Evolutionary conservation across 1,140 invertebrate species (phyloP).

Genomic region (Acromyrmex echinatior): DNA sequence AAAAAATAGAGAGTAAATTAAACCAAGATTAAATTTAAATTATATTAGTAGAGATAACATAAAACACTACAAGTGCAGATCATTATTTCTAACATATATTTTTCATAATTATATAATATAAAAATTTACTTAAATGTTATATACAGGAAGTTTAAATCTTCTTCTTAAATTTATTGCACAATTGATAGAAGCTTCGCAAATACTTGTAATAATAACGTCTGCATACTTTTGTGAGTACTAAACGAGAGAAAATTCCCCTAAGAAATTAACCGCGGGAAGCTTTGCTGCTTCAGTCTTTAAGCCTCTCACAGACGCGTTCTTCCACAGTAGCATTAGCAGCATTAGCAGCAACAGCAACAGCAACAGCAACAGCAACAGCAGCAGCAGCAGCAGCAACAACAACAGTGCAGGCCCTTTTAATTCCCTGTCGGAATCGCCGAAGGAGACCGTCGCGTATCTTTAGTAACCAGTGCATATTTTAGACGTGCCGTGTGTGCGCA

Average conservation of each 20-base stretch:
- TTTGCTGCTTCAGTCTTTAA: conserved; percentile 39
- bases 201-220: not conserved
- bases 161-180: not conserved
- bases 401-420: conserved; percentile 36
- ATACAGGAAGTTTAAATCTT: not conserved
- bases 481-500: conserved; percentile 77
- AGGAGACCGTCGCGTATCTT: conserved; percentile 52
- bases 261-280: conserved; percentile 54
- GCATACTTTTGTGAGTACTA: not conserved
- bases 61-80: not conserved
- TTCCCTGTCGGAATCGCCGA: conserved; percentile 51
- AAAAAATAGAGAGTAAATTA: too few relatives aligned
- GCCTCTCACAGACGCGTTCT: conserved; percentile 41
- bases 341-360: not conserved
- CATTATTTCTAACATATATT: not conserved
- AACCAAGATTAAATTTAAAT: too few relatives aligned
- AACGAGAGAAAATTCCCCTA: conserved; percentile 23
- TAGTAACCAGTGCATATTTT: conserved; percentile 75
- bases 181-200: conserved; percentile 10
- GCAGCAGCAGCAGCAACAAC: not conserved
- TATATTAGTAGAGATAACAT: too few relatives aligned
- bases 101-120: not conserved
- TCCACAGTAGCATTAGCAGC: not conserved
- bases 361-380: not conserved
- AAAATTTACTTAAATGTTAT: not conserved